Conservation (phyloP, 1,140 invertebrate genomes). For the Sycobia sp. region DNA sequence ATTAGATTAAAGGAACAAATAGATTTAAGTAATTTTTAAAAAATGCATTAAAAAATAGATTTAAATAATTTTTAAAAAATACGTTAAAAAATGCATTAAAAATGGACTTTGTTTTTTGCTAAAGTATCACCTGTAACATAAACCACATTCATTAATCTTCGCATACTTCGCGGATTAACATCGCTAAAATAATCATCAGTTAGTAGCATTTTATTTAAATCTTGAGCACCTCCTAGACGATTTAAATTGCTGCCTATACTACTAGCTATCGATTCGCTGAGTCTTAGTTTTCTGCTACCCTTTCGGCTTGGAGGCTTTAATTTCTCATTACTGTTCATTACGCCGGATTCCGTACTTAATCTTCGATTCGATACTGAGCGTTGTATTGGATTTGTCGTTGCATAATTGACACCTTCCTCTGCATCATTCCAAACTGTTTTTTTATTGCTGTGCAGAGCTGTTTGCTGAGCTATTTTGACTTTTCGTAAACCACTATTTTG, state of each 20-base stretch:
- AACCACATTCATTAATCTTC: conserved; percentile 95
- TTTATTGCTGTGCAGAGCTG: conserved; percentile 64
- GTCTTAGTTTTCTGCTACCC: conserved; percentile 72
- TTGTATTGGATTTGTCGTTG: conserved; percentile 57
- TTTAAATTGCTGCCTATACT: conserved; percentile 88
- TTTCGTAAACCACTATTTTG: conserved; percentile 93
- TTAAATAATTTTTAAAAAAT: background rate
- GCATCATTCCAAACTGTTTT: conserved; percentile 55
- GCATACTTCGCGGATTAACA: conserved; percentile 96
- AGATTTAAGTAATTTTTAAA: too few species aligned
- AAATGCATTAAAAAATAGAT: too few species aligned
- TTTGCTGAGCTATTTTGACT: conserved; percentile 84
- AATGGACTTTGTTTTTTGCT: too few species aligned
- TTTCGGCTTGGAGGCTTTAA: conserved; percentile 63
- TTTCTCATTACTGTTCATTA: conserved; percentile 77
- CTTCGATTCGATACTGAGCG: conserved; percentile 72
- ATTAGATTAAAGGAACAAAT: too few species aligned
- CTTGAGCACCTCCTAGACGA: conserved; percentile 71
- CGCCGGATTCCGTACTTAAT: conserved; percentile 76
- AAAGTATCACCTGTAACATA: conserved; percentile 90
- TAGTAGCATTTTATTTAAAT: conserved; percentile 83
- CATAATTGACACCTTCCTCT: conserved; percentile 61
- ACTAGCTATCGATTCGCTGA: conserved; percentile 87
- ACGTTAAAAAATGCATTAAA: background rate
- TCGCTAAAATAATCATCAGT: conserved; percentile 97